A percentile compares a stretch with the other conserved stretches of the same genome.
Evolutionary conservation across 2,113 vertebrate genomes (phyloP).

Genomic region (Megaceryle torquata): DNA sequence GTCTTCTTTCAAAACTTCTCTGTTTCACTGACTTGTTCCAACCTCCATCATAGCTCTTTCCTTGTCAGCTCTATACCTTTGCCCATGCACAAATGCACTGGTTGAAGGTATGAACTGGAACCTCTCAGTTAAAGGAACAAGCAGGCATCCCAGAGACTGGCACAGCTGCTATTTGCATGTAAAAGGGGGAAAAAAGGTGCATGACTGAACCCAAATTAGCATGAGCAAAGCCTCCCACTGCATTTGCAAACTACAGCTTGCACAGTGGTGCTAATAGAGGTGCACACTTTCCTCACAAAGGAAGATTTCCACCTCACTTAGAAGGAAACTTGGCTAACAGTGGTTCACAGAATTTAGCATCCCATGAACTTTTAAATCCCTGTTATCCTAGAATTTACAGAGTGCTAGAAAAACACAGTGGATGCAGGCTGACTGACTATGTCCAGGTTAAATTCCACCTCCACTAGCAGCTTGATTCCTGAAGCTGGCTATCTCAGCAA

Average conservation of each 20-base stretch:
- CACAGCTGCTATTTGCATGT: conserved; percentile 60
- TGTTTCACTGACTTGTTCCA: conserved; percentile 35
- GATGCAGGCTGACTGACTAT: neutral
- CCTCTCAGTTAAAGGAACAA: conserved; percentile 47
- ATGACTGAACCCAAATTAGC: conserved; percentile 65
- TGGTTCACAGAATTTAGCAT: neutral
- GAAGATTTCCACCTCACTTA: neutral
- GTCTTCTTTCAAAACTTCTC: neutral
- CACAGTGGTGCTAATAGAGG: conserved; percentile 24
- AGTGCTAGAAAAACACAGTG: neutral
- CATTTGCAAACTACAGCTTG: conserved; percentile 35
- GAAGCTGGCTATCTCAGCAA: neutral
- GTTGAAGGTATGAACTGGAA: conserved; percentile 49
- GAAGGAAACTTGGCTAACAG: neutral
- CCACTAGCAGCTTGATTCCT: neutral
- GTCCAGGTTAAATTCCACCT: neutral
- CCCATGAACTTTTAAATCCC: neutral
- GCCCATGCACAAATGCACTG: conserved; percentile 39
- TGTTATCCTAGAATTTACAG: neutral
- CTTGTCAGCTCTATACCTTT: conserved; percentile 27
- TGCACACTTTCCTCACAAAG: conserved; percentile 10
- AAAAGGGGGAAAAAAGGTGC: conserved; percentile 60
- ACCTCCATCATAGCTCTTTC: conserved; percentile 36
- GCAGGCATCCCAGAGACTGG: conserved; percentile 63
- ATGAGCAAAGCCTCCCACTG: conserved; percentile 52